Percentiles rank a stretch among this genome's conserved stretches.
These are phyloP conservation scores for Lasioglossum villosulum DNA, from an alignment of 2,888 invertebrate species.

Conservation along the genomic window DNA sequence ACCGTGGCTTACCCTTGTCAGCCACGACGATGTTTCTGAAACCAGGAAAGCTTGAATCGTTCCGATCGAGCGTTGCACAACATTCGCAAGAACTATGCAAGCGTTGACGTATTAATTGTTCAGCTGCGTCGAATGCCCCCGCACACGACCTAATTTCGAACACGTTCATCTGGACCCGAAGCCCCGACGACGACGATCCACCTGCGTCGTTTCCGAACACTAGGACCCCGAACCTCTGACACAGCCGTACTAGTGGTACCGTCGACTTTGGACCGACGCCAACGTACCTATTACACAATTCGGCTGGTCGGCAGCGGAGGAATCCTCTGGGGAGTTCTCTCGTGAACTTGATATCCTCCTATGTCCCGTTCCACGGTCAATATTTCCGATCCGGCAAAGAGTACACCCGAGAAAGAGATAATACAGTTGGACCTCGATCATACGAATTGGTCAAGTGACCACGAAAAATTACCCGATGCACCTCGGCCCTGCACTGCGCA, in stretches of 20 bases:
- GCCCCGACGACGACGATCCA: slow-evolving; percentile 29
- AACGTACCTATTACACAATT: slow-evolving; percentile 62
- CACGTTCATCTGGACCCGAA: slow-evolving; percentile 38
- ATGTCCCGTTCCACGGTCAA: not conserved
- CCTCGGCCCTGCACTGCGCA: not conserved
- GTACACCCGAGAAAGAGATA: not conserved
- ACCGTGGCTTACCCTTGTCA: too few species aligned
- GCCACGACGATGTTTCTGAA: not conserved
- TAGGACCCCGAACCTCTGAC: slow-evolving; percentile 26
- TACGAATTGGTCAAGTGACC: not conserved
- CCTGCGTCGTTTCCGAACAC: slow-evolving; percentile 39
- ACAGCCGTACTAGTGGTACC: slow-evolving; percentile 11
- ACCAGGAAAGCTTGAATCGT: not conserved
- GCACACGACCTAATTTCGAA: slow-evolving; percentile 49
- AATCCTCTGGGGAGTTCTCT: slow-evolving; percentile 35
- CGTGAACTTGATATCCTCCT: slow-evolving; percentile 44
- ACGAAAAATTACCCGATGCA: not conserved
- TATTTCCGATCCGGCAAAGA: not conserved
- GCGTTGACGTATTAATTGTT: slow-evolving; percentile 47
- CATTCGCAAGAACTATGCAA: slow-evolving; percentile 26
- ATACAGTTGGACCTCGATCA: not conserved
- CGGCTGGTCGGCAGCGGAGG: slow-evolving; percentile 40
- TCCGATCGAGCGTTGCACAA: slow-evolving; percentile 16
- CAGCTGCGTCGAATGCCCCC: slow-evolving; percentile 32
- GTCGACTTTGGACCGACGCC: slow-evolving; percentile 62